Conservation (phyloP, 37 sponge, comb jelly and placozoan genomes). For the Aplysina aerophoba region DNA sequence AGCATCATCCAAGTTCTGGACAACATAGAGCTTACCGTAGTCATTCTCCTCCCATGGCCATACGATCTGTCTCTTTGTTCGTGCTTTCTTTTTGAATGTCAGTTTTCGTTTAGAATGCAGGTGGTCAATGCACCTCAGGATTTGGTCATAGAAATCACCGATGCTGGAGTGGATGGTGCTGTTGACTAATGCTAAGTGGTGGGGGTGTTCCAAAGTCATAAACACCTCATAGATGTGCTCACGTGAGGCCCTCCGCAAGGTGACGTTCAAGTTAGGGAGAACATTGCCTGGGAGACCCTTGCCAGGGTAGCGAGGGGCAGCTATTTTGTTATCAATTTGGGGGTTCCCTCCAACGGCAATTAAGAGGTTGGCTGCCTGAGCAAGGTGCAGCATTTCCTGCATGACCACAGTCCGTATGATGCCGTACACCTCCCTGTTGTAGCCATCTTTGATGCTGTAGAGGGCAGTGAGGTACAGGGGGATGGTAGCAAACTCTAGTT, state of each 20-base stretch:
- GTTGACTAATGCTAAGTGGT: not conserved
- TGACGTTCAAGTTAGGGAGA: conserved; percentile 36
- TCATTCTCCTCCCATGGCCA: conserved; percentile 46
- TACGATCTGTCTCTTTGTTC: not conserved
- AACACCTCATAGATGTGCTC: conserved; percentile 42
- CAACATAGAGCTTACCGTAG: not conserved
- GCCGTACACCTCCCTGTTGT: conserved; percentile 37
- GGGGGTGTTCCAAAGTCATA: conserved; percentile 49
- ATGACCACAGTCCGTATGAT: conserved; percentile 36
- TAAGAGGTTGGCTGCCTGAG: conserved; percentile 53
- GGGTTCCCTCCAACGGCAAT: conserved; percentile 52
- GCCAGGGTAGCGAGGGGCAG: conserved; percentile 36
- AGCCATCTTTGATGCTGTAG: conserved; percentile 53
- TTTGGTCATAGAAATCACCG: conserved; percentile 65
- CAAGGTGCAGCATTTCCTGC: conserved; percentile 71
- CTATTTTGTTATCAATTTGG: conserved; percentile 15
- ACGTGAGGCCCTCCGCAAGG: not conserved
- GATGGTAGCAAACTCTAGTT: conserved; percentile 59
- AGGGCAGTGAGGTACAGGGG: conserved; percentile 54
- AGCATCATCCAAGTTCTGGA: conserved; percentile 22
- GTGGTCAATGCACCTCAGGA: conserved; percentile 26
- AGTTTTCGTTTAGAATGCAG: conserved; percentile 13
- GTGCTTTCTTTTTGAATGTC: conserved; percentile 5
- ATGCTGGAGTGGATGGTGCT: conserved; percentile 37
- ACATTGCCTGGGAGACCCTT: conserved; percentile 44